Evolutionary conservation across 2,113 vertebrate genomes (phyloP).

Genomic region (Hydrochoerus hydrochaeris): DNA sequence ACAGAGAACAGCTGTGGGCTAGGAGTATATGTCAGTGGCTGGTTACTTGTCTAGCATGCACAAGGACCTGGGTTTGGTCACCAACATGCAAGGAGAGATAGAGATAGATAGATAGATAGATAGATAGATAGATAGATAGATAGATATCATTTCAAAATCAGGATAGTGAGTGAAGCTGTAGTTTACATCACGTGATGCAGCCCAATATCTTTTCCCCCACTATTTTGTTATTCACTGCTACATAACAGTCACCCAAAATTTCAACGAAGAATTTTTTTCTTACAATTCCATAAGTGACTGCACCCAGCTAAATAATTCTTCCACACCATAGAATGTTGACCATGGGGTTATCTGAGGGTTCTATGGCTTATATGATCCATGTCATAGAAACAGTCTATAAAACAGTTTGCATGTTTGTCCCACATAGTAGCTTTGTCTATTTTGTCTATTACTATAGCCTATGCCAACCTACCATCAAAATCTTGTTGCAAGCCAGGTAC

Average conservation of each 20-base stretch:
- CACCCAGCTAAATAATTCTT: neutral
- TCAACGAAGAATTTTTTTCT: neutral
- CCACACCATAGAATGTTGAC: neutral
- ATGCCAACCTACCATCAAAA: neutral
- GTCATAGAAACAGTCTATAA: neutral
- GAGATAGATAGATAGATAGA: too few relatives aligned
- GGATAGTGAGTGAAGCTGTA: neutral
- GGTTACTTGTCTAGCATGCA: neutral
- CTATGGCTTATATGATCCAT: neutral
- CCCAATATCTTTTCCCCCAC: neutral
- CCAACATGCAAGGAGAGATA: neutral
- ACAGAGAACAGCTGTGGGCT: neutral
- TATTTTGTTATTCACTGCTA: neutral
- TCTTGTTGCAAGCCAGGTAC: neutral
- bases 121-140: too few relatives aligned
- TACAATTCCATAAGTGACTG: neutral
- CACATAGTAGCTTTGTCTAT: neutral
- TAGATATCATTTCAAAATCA: neutral
- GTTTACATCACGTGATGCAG: neutral
- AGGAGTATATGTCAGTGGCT: neutral
- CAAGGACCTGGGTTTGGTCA: neutral
- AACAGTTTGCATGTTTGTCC: neutral
- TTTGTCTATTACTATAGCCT: too few relatives aligned
- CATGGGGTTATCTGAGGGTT: neutral
- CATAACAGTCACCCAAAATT: neutral